phyloP scores from a whole-genome alignment of 2,888 invertebrate genomes.

The Dasysyrphus tricinctus region DNA sequence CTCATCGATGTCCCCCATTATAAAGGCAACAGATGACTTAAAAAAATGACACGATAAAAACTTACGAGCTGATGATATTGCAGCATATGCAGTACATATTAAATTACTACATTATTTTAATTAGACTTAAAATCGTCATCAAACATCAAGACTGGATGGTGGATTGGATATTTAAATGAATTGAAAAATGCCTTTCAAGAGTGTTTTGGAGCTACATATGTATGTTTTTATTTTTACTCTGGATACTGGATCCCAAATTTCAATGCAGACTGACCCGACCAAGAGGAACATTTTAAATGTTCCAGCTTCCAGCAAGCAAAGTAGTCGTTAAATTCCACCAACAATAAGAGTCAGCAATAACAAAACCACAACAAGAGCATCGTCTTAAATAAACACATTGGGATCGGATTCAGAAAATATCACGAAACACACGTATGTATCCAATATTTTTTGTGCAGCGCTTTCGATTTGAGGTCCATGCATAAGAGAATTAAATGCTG shows the following conservation, averaged over 20 bases:
- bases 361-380: slow-evolving; percentile 1
- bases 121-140: background rate
- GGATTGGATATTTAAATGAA: no score
- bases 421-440: background rate
- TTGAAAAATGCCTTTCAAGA: background rate
- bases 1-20: background rate
- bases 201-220: background rate
- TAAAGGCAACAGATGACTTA: background rate
- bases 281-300: background rate
- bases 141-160: no score
- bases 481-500: background rate
- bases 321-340: background rate
- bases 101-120: background rate
- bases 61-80: background rate
- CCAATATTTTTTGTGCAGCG: background rate
- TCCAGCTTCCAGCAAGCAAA: background rate
- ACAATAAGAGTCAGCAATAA: background rate
- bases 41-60: slow-evolving; percentile 1
- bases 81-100: background rate
- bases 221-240: background rate
- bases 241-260: background rate
- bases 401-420: background rate
- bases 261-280: background rate
- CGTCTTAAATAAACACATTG: slow-evolving; percentile 1
- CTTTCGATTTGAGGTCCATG: background rate